Evolutionary conservation across 2,888 invertebrate species (phyloP), one percentile per base, ranked within the genome.

Genomic region (Meloe dianella): DNA sequence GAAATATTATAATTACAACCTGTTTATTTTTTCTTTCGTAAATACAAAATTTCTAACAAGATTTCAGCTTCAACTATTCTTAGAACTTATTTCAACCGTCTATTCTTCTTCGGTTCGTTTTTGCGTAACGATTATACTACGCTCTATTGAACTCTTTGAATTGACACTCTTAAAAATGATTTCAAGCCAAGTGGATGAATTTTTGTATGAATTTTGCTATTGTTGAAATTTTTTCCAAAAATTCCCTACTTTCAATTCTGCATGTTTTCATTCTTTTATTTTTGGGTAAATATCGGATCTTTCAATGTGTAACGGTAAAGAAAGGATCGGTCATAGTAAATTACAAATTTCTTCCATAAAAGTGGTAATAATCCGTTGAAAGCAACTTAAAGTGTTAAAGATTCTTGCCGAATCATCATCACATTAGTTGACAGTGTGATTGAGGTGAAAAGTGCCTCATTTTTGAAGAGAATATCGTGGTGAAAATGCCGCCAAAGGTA

Each of bases 121-220:
- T 51, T 51, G 22, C 51, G 51, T 12, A 51, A 51, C 51, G 51
- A 24, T 47, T 47, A 47, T 5, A n/a, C n/a, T 12, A 51, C 12
- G 51, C 51, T 51, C 51, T 51, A 51, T 51, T 51, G 51, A 24
- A 24, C 6, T 12, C 24, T 24, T 51, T 51, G 22, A 51, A 51
- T 51, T 22, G 51, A 4, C 22, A 22, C 27, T 27, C 27, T 24
- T 24, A 0, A 51, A 51, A 51, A 20, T 51, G 51, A 51, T 24
- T 41, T 51, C 22, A 51, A 51, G 51, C 51, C 51, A 51, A 51
- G 51, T 51, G 51, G 51, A 51, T 51, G 20, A 24, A 51, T 24
- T 51, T 51, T 51, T 51, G 22, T 10, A 51, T 22, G 22, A 51
- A 51, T 10, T 22, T 20, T 4, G 9, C 51, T 24, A 24, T 51